Evolutionary conservation across 1,140 invertebrate genomes (phyloP), one percentile per base, ranked within the genome.

Genomic region (Papilio xuthus): DNA sequence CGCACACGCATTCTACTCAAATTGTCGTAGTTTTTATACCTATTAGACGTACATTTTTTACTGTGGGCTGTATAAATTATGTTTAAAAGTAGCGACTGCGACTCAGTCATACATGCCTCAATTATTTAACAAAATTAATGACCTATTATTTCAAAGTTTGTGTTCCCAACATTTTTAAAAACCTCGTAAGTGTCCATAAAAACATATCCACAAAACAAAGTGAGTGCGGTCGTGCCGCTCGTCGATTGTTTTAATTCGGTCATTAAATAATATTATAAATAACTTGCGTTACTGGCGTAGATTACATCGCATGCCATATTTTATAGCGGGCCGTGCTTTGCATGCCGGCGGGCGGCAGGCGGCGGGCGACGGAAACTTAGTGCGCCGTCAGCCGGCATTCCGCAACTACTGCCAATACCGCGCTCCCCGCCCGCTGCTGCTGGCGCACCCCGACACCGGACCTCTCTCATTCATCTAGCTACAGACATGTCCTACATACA

Each of bases 301-400:
- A 67, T 67, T 67, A 67, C 60, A 67, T 67, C 60, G 60, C 60
- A 12, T 67, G 60, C 60, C 60, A 67, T 67, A 67, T 28, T 67
- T 67, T 28, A 67, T 67, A 67, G 26, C 60, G 26, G 60, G 23
- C 60, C 60, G 26, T 18, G 60, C 60, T 67, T 67, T 67, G 26
- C 60, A 67, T 67, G 26, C 60, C 26, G 32, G 12, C 13, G 26
- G 12, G 3, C 12, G 26, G 32, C 60, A 13, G 26, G n/a, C 26
- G 32, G 12, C 13, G 26, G 12, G 3, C 12, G 26, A 67, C 60
- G 26, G 26, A 67, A 28, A 28, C 26, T 13, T 6, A 13, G 26
- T 6, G 60, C 60, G 13, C 9, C 26, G 12, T 28, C 60, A 4
- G 26, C 26, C 13, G 60, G 26, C 60, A 67, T 67, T 28, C 26